phyloP scores from a whole-genome alignment of 1,140 invertebrate species.

The Cecropterus lyciades region DNA sequence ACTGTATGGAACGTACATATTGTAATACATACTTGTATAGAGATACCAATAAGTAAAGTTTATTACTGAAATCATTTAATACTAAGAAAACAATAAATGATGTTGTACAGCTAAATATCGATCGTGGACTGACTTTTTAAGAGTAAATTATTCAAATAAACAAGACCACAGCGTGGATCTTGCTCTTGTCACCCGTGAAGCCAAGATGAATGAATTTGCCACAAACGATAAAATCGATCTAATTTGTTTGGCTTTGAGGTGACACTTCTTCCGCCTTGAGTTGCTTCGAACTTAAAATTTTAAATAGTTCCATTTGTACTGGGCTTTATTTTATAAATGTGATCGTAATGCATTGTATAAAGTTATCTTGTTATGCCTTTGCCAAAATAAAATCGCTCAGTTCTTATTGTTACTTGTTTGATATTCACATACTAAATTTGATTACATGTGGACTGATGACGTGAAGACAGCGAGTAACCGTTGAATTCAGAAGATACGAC shows the following conservation, averaged over 20 bases:
- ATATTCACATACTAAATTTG: too few relatives aligned
- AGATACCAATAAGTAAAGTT: background rate
- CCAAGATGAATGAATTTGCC: constrained; percentile 23
- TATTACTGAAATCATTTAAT: background rate
- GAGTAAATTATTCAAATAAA: constrained; percentile 25
- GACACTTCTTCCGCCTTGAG: constrained; percentile 21
- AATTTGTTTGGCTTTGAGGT: constrained; percentile 30
- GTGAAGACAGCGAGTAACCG: too few relatives aligned
- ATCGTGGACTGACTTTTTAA: background rate
- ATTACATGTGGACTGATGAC: too few relatives aligned
- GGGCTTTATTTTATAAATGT: too few relatives aligned
- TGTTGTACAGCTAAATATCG: background rate
- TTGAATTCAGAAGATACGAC: too few relatives aligned
- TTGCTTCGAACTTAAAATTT: constrained; percentile 18
- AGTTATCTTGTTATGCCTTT: too few relatives aligned
- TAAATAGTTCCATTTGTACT: constrained; percentile 13
- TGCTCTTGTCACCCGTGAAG: constrained; percentile 25
- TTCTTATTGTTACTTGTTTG: too few relatives aligned
- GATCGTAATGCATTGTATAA: too few relatives aligned
- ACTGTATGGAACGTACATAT: too few relatives aligned
- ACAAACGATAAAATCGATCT: constrained; percentile 29
- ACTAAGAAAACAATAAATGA: background rate
- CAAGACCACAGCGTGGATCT: constrained; percentile 17
- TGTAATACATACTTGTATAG: too few relatives aligned
- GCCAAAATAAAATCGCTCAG: too few relatives aligned